A percentile compares a stretch with the other conserved stretches of the same genome.
phyloP scores from a whole-genome alignment of 2,113 vertebrate genomes.

The Marmota monax region DNA sequence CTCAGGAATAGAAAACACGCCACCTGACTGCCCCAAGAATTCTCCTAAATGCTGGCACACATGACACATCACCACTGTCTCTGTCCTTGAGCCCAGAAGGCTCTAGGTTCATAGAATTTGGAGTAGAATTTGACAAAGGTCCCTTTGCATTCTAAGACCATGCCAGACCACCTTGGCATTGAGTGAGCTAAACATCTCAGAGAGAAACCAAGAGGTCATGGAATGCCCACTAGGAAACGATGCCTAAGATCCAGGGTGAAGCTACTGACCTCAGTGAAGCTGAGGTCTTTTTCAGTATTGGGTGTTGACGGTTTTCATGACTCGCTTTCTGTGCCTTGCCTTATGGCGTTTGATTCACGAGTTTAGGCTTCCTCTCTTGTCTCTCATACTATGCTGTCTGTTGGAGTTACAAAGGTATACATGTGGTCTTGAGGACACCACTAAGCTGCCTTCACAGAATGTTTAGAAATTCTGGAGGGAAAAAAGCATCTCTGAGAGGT shows the following conservation, averaged over 20 bases:
- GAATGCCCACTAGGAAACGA: neutral
- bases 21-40: neutral
- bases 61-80: neutral
- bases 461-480: neutral
- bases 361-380: neutral
- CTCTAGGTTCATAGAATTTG: neutral
- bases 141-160: neutral
- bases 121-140: neutral
- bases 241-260: neutral
- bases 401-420: neutral
- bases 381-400: neutral
- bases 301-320: neutral
- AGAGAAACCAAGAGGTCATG: rapidly evolving
- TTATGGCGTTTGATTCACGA: neutral
- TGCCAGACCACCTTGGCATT: too few relatives aligned
- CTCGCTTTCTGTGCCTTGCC: neutral
- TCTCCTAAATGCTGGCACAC: neutral
- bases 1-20: neutral
- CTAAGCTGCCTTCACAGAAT: neutral
- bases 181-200: neutral
- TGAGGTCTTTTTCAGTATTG: neutral
- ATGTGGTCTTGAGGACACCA: neutral
- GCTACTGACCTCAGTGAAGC: rapidly evolving
- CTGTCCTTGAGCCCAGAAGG: neutral
- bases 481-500: neutral